These are phyloP conservation scores for Ips typographus DNA, from an alignment of 1,140 invertebrate genomes.

Conservation along the genomic window DNA sequence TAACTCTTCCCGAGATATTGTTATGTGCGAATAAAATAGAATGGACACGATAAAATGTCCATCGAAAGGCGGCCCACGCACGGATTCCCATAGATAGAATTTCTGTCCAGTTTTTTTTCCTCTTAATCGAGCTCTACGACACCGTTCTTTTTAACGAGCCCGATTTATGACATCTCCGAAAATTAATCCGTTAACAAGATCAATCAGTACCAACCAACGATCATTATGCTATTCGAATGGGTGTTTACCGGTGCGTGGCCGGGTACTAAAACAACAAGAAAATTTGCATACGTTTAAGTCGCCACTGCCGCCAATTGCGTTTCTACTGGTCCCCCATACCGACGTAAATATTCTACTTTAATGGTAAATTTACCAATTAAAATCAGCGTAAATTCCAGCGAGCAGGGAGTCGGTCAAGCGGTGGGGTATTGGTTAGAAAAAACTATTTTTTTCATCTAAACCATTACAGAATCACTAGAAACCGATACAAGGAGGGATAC, in stretches of 20 bases:
- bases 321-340: conserved; percentile 13
- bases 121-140: not conserved
- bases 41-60: conserved; percentile 33
- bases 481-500: too few species aligned
- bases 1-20: conserved; percentile 45
- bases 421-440: not conserved
- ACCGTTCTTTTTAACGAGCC: conserved; percentile 7
- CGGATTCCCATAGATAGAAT: conserved; percentile 29
- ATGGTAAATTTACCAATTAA: conserved; percentile 27
- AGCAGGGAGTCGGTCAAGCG: conserved; percentile 3
- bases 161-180: conserved; percentile 20
- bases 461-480: too few species aligned
- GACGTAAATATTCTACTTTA: conserved; percentile 23
- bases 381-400: conserved; percentile 4
- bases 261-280: conserved; percentile 11
- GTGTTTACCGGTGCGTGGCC: conserved; percentile 26
- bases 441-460: too few species aligned
- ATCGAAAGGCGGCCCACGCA: conserved; percentile 34
- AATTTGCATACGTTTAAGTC: conserved; percentile 26
- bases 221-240: conserved; percentile 15
- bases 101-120: conserved; percentile 10
- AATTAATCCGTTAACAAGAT: conserved; percentile 3
- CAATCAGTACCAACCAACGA: not conserved
- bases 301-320: conserved; percentile 21
- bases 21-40: conserved; percentile 41